phyloP scores from a whole-genome alignment of 2,113 vertebrate species.

The Heterotis niloticus region DNA sequence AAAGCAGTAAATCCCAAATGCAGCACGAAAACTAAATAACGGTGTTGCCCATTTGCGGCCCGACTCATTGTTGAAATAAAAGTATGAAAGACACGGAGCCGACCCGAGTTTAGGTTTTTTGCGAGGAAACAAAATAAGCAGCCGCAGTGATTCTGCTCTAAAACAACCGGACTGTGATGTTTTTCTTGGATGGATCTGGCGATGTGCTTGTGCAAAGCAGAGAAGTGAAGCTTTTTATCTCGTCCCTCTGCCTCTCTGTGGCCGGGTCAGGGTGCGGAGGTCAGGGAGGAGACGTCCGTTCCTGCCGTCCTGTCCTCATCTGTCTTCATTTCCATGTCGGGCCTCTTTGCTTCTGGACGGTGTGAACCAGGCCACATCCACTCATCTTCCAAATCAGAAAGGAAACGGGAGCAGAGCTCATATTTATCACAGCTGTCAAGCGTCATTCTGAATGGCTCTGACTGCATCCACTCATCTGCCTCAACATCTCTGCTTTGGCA shows the following conservation, averaged over 20 bases:
- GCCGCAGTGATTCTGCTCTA: neutral
- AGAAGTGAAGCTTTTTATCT: slow-evolving; percentile 30
- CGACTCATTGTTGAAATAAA: neutral
- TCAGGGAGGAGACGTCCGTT: slow-evolving; percentile 52
- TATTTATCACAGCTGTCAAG: neutral
- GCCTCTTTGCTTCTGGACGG: neutral
- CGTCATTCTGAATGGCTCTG: neutral
- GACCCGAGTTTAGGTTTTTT: neutral
- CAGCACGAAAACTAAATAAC: neutral
- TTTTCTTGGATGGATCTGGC: neutral
- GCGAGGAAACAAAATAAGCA: neutral
- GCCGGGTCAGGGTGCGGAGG: slow-evolving; percentile 41
- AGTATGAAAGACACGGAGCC: neutral
- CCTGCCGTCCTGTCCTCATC: slow-evolving; percentile 43
- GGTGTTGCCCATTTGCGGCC: neutral
- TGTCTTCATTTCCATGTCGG: slow-evolving; percentile 61
- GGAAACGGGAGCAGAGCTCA: neutral
- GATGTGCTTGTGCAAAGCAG: too few species aligned
- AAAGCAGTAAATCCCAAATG: neutral
- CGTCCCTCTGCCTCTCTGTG: slow-evolving; percentile 27
- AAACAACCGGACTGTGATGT: neutral
- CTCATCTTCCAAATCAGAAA: slow-evolving; percentile 9
- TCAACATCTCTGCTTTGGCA: too few species aligned
- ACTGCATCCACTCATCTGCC: neutral
- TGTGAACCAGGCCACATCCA: neutral